Conservation (phyloP, 2,797 vertebrate species). For the Ceryle rudis region DNA sequence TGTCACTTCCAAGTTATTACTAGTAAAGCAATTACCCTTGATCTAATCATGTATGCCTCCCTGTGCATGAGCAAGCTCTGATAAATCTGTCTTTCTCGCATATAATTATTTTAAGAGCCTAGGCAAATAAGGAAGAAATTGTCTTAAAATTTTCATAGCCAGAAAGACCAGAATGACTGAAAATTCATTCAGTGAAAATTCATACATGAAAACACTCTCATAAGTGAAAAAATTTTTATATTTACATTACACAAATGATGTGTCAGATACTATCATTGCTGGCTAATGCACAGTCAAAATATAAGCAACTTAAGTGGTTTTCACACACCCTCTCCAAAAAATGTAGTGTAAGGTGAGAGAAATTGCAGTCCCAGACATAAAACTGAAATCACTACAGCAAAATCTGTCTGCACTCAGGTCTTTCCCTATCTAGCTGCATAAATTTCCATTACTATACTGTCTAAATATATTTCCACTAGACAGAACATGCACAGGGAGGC, state of each 20-base stretch:
- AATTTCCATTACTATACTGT: background rate
- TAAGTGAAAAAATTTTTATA: background rate
- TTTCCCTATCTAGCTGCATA: background rate
- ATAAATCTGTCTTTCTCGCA: background rate
- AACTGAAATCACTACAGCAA: background rate
- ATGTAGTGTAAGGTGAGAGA: background rate
- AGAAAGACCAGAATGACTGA: background rate
- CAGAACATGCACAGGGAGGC: background rate
- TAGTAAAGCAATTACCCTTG: background rate
- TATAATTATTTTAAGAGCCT: background rate
- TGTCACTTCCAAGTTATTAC: background rate
- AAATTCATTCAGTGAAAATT: background rate
- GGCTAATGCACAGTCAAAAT: background rate
- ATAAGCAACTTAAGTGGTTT: background rate
- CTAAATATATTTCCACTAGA: background rate
- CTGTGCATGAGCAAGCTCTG: background rate
- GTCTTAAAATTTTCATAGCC: background rate
- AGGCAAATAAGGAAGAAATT: background rate
- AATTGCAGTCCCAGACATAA: background rate
- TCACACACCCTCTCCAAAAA: background rate
- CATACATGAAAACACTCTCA: background rate
- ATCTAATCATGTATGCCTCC: background rate
- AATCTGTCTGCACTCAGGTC: background rate
- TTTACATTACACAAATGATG: background rate
- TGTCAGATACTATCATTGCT: background rate